Conservation (phyloP, 2,113 vertebrate species). For the Phylloscopus trochiloides region DNA sequence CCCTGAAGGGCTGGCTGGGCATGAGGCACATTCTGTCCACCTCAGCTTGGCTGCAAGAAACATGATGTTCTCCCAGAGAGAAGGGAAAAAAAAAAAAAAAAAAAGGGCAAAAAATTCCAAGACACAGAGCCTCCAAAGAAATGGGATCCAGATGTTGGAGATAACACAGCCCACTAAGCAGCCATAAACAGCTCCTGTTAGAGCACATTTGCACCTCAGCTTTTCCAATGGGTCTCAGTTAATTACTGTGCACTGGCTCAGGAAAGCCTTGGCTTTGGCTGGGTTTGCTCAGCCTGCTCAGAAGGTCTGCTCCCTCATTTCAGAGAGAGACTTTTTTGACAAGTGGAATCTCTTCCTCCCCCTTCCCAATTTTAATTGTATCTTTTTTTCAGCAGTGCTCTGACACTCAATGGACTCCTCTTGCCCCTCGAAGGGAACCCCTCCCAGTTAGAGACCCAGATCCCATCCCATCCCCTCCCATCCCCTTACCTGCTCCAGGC, state of each 20-base stretch:
- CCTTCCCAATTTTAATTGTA: neutral
- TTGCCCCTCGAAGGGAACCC: neutral
- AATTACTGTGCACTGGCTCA: slow-evolving; percentile 20
- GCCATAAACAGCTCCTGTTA: slow-evolving; percentile 70
- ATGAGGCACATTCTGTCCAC: slow-evolving; percentile 58
- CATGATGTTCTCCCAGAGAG: slow-evolving; percentile 51
- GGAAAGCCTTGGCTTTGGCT: neutral
- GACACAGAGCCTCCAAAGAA: slow-evolving; percentile 70
- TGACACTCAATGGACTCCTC: neutral
- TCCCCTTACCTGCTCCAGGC: slow-evolving; percentile 84
- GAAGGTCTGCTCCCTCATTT: neutral
- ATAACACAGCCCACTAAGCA: slow-evolving; percentile 64
- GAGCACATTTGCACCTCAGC: slow-evolving; percentile 59
- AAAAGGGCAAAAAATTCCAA: slow-evolving; percentile 65
- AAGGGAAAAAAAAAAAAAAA: neutral
- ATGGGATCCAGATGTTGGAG: slow-evolving; percentile 79
- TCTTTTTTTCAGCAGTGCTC: neutral
- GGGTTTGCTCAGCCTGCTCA: neutral
- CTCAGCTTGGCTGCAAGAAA: slow-evolving; percentile 48
- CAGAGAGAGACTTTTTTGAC: neutral
- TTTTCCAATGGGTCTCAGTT: slow-evolving; percentile 30
- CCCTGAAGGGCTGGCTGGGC: slow-evolving; percentile 41
- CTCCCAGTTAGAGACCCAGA: neutral
- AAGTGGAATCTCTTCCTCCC: neutral
- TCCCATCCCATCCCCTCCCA: neutral